These are phyloP conservation scores for Rhipidura dahli DNA, from an alignment of 2,113 vertebrate species.

Conservation along the genomic window DNA sequence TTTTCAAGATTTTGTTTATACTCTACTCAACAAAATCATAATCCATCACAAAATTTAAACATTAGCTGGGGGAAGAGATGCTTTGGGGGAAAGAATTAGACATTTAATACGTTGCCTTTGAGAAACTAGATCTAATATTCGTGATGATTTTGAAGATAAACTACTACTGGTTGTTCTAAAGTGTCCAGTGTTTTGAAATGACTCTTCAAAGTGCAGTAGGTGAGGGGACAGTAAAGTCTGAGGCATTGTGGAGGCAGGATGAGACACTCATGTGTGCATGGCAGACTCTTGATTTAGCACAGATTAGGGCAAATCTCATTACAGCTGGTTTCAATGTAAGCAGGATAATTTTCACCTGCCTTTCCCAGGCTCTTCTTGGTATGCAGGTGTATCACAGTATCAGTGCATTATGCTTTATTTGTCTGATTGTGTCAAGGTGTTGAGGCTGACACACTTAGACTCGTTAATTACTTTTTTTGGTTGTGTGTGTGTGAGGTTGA, in stretches of 20 bases:
- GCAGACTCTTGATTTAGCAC: background rate
- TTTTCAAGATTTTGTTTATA: background rate
- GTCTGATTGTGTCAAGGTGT: accelerated
- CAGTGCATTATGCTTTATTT: background rate
- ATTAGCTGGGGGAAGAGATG: background rate
- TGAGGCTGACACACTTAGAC: background rate
- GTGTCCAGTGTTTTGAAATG: background rate
- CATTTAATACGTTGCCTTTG: background rate
- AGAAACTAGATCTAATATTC: background rate
- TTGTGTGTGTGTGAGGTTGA: background rate
- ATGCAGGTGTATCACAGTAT: background rate
- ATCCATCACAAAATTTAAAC: background rate
- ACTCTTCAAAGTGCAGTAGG: background rate
- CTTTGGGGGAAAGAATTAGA: background rate
- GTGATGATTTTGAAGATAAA: background rate
- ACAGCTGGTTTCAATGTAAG: background rate
- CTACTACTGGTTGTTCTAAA: background rate
- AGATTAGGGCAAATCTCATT: background rate
- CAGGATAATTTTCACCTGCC: background rate
- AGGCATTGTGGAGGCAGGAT: background rate
- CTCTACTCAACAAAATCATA: background rate
- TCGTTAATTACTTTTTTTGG: background rate
- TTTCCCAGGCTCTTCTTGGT: background rate
- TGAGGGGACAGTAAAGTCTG: background rate
- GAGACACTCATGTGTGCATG: background rate